These are phyloP conservation scores for Collichthys lucidus DNA, from an alignment of 2,113 vertebrate species.

Conservation along the genomic window DNA sequence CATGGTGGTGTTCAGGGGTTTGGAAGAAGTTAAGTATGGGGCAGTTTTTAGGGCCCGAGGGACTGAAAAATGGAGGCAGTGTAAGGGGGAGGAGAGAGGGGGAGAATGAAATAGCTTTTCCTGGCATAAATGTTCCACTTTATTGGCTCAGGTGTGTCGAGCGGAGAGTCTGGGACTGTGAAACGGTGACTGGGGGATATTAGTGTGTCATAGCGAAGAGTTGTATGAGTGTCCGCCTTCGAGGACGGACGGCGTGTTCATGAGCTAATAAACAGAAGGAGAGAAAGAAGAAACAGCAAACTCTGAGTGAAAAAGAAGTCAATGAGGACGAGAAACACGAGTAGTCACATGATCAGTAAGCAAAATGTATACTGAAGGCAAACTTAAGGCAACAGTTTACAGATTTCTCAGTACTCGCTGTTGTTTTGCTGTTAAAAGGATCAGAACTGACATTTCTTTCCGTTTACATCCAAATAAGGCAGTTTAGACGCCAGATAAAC, in stretches of 20 bases:
- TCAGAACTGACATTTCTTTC: not conserved
- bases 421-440: not conserved
- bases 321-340: not conserved
- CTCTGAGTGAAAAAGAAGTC: not conserved
- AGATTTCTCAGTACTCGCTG: not conserved
- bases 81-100: slow-evolving; percentile 1
- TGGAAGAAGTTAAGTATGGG: slow-evolving; percentile 71
- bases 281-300: not conserved
- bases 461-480: not conserved
- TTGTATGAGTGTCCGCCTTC: not conserved
- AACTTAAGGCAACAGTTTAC: not conserved
- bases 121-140: slow-evolving; percentile 75
- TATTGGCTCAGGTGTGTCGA: slow-evolving; percentile 83
- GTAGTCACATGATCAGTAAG: not conserved
- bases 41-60: slow-evolving; percentile 64
- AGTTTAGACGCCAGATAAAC: not conserved
- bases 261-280: not conserved
- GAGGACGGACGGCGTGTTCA: no score
- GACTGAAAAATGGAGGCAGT: slow-evolving; percentile 33
- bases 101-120: slow-evolving; percentile 79
- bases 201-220: slow-evolving; percentile 35
- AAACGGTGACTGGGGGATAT: slow-evolving; percentile 42
- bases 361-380: not conserved
- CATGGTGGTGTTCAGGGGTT: slow-evolving; percentile 59
- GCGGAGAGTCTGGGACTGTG: slow-evolving; percentile 53